Percentiles rank a stretch among this genome's conserved stretches.
These are phyloP conservation scores for Neoseiulus cucumeris DNA, from an alignment of 1,140 invertebrate genomes.

Conservation along the genomic window DNA sequence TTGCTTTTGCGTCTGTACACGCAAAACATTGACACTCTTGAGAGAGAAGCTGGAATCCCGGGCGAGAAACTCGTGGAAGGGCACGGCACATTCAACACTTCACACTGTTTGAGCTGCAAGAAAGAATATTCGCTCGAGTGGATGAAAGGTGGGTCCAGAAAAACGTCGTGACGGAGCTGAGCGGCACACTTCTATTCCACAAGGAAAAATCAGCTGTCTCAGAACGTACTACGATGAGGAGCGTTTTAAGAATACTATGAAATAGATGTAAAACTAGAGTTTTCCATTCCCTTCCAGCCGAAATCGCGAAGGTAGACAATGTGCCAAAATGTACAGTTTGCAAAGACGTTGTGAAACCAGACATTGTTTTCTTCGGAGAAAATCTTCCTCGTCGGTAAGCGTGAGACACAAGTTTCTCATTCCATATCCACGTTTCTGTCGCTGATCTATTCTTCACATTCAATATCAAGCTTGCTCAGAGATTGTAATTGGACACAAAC, in stretches of 20 bases:
- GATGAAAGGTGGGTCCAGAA: conserved; percentile 63
- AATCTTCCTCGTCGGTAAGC: conserved; percentile 45
- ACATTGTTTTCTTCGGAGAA: conserved; percentile 88
- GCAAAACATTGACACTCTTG: conserved; percentile 84
- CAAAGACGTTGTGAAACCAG: conserved; percentile 63
- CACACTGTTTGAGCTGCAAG: conserved; percentile 55
- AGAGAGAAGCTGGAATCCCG: conserved; percentile 62
- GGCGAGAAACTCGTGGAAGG: conserved; percentile 72
- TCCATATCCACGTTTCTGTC: too few species aligned
- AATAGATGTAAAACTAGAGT: too few species aligned
- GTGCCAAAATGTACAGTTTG: conserved; percentile 42
- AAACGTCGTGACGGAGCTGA: conserved; percentile 10
- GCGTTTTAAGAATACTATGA: too few species aligned
- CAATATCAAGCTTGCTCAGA: too few species aligned
- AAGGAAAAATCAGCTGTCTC: too few species aligned
- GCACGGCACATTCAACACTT: conserved; percentile 74
- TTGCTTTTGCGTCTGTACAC: conserved; percentile 7
- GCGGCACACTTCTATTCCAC: too few species aligned
- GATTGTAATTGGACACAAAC: too few species aligned
- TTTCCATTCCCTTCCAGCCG: not conserved
- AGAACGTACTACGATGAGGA: too few species aligned
- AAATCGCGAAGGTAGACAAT: conserved; percentile 11
- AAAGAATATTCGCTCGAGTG: conserved; percentile 54
- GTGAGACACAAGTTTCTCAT: too few species aligned
- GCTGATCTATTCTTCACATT: too few species aligned